Conservation (phyloP, 1,140 invertebrate genomes). For the Drosophila ficusphila region DNA sequence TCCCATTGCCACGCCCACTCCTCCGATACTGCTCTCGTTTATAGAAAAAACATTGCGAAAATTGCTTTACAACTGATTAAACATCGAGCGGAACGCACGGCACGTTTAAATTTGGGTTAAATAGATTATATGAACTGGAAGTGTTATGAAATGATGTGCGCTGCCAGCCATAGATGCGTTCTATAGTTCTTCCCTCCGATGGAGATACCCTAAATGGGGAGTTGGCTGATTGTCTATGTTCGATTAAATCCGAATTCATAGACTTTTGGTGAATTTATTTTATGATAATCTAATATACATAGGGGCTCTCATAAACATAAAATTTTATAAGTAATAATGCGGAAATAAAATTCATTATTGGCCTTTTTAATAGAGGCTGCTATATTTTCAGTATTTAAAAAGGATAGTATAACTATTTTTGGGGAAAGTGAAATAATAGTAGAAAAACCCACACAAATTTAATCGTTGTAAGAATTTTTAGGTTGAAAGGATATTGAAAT, state of each 20-base stretch:
- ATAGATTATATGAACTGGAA: conserved; percentile 82
- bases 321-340: too few relatives aligned
- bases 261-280: too few relatives aligned
- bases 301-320: too few relatives aligned
- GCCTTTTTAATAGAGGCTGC: too few relatives aligned
- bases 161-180: conserved; percentile 35
- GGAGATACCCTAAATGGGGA: neutral
- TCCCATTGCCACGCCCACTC: conserved; percentile 21
- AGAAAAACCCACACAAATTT: too few relatives aligned
- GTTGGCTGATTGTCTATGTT: neutral
- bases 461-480: too few relatives aligned
- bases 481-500: too few relatives aligned
- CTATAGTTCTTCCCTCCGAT: conserved; percentile 5
- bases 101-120: conserved; percentile 81
- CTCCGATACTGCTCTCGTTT: conserved; percentile 49
- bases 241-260: neutral
- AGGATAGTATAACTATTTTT: too few relatives aligned
- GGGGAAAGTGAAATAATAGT: too few relatives aligned
- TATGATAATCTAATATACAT: neutral
- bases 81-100: conserved; percentile 75
- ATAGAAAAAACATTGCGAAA: conserved; percentile 80
- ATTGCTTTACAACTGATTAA: conserved; percentile 82
- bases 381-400: too few relatives aligned
- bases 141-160: conserved; percentile 81
- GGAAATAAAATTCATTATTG: too few relatives aligned